Conservation (phyloP, 2,888 invertebrate genomes). For the Drosophila mimetica region DNA sequence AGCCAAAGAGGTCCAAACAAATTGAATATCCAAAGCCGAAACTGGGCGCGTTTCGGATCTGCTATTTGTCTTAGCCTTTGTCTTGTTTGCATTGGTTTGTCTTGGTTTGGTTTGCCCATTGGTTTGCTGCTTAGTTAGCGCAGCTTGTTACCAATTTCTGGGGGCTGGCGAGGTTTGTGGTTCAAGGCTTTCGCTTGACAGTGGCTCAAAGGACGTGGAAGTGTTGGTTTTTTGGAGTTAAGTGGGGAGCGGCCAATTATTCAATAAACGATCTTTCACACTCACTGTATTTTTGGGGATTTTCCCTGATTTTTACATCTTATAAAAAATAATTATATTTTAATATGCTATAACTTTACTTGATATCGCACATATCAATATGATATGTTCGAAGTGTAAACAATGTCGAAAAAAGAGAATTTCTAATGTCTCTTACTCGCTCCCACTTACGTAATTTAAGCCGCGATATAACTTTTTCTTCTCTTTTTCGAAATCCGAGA, state of each 20-base stretch:
- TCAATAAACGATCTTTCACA: not conserved
- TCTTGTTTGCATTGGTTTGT: no score
- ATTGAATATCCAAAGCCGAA: constrained; percentile 57
- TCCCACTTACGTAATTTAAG: no score
- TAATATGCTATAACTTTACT: not conserved
- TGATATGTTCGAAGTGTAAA: no score
- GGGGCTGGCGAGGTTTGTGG: constrained; percentile 24
- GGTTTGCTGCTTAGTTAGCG: constrained; percentile 17
- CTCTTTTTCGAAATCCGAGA: no score
- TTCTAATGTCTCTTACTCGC: no score
- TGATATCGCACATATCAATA: no score
- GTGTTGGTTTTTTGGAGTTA: constrained; percentile 1
- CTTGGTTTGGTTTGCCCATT: constrained; percentile 17
- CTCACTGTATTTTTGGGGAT: not conserved
- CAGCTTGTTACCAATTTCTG: constrained; percentile 37
- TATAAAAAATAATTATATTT: not conserved
- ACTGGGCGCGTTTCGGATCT: constrained; percentile 63
- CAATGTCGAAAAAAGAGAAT: no score
- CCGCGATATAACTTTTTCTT: no score
- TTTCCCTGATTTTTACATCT: not conserved
- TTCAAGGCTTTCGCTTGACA: constrained; percentile 35
- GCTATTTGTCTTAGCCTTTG: constrained; percentile 50
- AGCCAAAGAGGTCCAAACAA: constrained; percentile 72
- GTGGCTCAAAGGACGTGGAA: constrained; percentile 40
- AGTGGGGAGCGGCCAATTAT: constrained; percentile 6